Evolutionary conservation across 2,888 invertebrate genomes (phyloP), one percentile per base, ranked within the genome.

Genomic region (Branchellion lobata): DNA sequence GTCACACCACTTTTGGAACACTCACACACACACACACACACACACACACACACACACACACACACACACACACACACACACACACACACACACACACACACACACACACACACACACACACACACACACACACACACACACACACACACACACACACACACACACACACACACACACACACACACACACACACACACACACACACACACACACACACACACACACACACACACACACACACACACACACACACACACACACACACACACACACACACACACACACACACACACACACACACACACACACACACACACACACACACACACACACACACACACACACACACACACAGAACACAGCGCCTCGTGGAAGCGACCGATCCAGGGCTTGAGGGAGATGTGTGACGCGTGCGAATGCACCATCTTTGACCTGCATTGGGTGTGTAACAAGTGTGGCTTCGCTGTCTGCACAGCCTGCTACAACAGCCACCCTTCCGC

Each of bases 321-420:
- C 40, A 40, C 40, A 40, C 40, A 40, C 40, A 40, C 40, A n/a
- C n/a, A n/a, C n/a, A n/a, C n/a, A n/a, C n/a, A n/a, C n/a, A n/a
- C n/a, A n/a, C n/a, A n/a, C 40, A 27, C 14, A 5, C n/a, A 34
- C 27, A 8, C 34, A 47, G 47, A 33, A 5, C 2, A 11, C 33
- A 73, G 18, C 2, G 8, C 47, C n/a, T 47, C n/a, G 8, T 97
- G 97, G 97, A 97, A 97, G 87, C 91, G 95, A 83, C 94, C 96
- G 1, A 95, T 97, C 40, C 93, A 94, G 86, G 96, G 96, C 31
- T 95, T 96, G 40, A 90, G 97, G 47, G 97, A 98, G 89, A 95
- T 97, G 91, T 98, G 98, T 87, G 98, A 98, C 88, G 95, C 96
- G 0, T 98, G 98, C 86, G 95, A 95, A 87, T 96, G 97, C 0